Conservation (phyloP, 2,888 invertebrate genomes). For the Agrochola macilenta region DNA sequence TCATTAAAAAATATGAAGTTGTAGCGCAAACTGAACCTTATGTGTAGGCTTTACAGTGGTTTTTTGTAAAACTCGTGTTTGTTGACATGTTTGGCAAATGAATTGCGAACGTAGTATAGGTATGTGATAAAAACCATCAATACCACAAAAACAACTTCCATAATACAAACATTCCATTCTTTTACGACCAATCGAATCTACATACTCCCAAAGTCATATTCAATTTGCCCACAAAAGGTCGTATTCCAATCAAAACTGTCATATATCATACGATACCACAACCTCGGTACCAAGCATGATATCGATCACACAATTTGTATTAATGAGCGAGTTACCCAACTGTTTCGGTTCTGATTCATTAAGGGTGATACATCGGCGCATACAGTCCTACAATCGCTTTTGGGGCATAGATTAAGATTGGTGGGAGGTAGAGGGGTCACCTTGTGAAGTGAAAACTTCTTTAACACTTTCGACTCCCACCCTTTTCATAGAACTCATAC, state of each 20-base stretch:
- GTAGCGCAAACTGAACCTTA: too few species aligned
- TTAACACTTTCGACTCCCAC: too few species aligned
- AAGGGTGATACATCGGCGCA: conserved; percentile 81
- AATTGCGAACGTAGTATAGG: too few species aligned
- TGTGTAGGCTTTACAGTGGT: too few species aligned
- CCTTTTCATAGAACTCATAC: too few species aligned
- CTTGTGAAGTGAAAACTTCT: neutral
- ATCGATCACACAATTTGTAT: conserved; percentile 80
- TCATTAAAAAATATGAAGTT: too few species aligned
- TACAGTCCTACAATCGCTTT: conserved; percentile 65
- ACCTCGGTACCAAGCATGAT: conserved; percentile 57
- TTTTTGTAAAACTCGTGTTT: too few species aligned
- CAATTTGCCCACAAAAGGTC: conserved; percentile 19
- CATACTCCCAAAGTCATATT: conserved; percentile 6
- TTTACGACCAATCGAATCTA: conserved; percentile 26
- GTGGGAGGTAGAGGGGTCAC: conserved; percentile 7
- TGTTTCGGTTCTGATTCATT: conserved; percentile 83
- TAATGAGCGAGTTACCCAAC: conserved; percentile 80
- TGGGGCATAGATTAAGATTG: conserved; percentile 64
- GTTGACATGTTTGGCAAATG: too few species aligned
- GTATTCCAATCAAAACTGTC: conserved; percentile 37
- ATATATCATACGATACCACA: conserved; percentile 42
- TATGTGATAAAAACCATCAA: neutral
- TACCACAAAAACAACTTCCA: neutral
- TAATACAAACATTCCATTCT: conserved; percentile 7